phyloP scores from a whole-genome alignment of 2,888 invertebrate species.

The Bembecia ichneumoniformis region DNA sequence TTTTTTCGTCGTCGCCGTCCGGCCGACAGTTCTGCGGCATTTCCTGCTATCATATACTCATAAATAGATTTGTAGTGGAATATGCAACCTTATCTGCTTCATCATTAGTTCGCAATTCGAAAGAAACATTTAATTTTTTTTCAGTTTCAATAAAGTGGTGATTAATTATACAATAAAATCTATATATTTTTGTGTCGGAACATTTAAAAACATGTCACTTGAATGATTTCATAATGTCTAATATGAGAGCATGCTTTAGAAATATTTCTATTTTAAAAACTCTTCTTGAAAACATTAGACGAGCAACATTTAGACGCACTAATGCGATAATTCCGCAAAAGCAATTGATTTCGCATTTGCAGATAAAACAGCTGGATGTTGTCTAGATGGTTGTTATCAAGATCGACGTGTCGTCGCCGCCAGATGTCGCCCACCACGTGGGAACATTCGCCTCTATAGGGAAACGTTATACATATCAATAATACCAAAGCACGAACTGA shows the following conservation, averaged over 20 bases:
- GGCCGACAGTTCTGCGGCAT: slow-evolving; percentile 57
- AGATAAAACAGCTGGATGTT: slow-evolving; percentile 60
- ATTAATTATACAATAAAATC: slow-evolving; percentile 66
- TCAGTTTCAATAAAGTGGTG: slow-evolving; percentile 47
- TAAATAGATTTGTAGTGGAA: too few relatives aligned
- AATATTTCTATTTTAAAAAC: background rate
- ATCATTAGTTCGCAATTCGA: slow-evolving; percentile 14
- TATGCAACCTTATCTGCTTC: slow-evolving; percentile 16
- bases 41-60: slow-evolving; percentile 53
- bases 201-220: slow-evolving; percentile 45
- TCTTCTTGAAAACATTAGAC: slow-evolving; percentile 32
- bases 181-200: slow-evolving; percentile 56
- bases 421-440: slow-evolving; percentile 51
- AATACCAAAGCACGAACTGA: background rate
- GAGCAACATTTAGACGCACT: slow-evolving; percentile 49
- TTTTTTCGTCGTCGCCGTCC: slow-evolving; percentile 62
- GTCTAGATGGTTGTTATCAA: slow-evolving; percentile 54
- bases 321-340: slow-evolving; percentile 61
- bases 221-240: slow-evolving; percentile 29
- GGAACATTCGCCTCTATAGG: slow-evolving; percentile 20
- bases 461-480: background rate
- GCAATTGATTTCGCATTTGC: slow-evolving; percentile 60
- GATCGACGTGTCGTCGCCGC: slow-evolving; percentile 56
- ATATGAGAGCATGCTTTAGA: too few relatives aligned
- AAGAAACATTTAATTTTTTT: slow-evolving; percentile 6